Evolutionary conservation across 1,140 invertebrate species (phyloP), one percentile per base, ranked within the genome.

Genomic region (Oryctes rhinoceros): DNA sequence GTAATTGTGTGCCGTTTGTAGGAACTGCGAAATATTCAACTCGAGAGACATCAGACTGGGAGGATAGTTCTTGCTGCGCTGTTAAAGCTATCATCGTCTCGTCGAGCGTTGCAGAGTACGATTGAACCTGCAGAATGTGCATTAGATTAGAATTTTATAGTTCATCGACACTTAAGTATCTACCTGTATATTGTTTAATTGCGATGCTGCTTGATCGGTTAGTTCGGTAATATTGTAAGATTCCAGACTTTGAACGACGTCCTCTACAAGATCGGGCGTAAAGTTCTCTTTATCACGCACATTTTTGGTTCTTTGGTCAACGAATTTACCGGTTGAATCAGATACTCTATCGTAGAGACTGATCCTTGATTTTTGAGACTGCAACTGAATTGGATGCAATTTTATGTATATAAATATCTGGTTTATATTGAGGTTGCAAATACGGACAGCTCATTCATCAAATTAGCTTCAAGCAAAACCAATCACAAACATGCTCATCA

Each of bases 201-300:
- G 59, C 20, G 75, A 53, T 49, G 59, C 24, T 35, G 65, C 35
- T 53, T 62, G 89, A 80, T 89, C 87, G 39, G 88, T 85, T 44
- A 88, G 86, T 83, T 90, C 89, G 48, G 90, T 89, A 18, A 90
- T 88, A 80, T 87, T 89, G 81, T 90, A 89, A 20, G 89, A 88
- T 83, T 90, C 89, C 59, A 91, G 88, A 67, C 90, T 90, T 84
- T 91, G 89, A 62, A 90, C 89, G 67, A 90, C 89, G 81, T 91
- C 89, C 76, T 91, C 90, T 24, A 90, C 86, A 74, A 81, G 87
- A 83, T 89, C 87, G 80, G 89, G 87, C 2, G 88, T 88, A 47
- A 87, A 86, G 80, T 89, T 89, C 76, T 88, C 88, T 76, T 81
- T 81, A 11, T 20, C 89, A 81, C 83, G 88, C 88, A 35, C 87